Conservation (phyloP, 2,113 vertebrate species). For the Eretmochelys imbricata region DNA sequence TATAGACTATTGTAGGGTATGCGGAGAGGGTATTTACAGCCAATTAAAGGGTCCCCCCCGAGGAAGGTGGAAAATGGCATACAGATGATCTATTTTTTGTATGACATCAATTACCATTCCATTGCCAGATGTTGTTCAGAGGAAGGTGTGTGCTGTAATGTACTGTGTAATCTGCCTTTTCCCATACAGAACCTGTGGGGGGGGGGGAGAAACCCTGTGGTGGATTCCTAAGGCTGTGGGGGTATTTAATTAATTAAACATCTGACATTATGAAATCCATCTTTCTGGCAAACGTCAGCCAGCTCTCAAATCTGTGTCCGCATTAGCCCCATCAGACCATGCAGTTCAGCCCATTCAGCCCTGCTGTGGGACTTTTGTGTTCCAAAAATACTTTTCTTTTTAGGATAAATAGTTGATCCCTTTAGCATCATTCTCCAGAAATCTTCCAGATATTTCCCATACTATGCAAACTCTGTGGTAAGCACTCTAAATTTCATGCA, state of each 20-base stretch:
- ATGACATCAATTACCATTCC: conserved; percentile 35
- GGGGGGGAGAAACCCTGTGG: not conserved
- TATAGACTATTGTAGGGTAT: conserved; percentile 8
- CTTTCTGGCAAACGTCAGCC: conserved; percentile 7
- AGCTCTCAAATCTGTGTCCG: not conserved
- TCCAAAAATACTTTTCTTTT: not conserved
- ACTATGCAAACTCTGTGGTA: not conserved
- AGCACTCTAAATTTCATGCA: conserved; percentile 41
- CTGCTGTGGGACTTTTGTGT: not conserved
- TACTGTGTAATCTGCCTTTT: not conserved
- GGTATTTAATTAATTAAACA: conserved; percentile 23
- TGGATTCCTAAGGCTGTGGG: not conserved
- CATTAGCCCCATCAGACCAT: not conserved
- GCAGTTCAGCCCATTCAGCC: not conserved
- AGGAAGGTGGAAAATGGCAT: conserved; percentile 52
- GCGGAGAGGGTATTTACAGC: conserved; percentile 40
- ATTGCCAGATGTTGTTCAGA: conserved; percentile 45
- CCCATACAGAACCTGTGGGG: not conserved
- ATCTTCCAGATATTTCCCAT: conserved; percentile 32
- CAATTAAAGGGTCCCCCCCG: conserved; percentile 66
- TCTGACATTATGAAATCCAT: conserved; percentile 3
- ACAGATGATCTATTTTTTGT: conserved; percentile 54
- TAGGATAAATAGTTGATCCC: not conserved
- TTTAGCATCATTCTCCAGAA: conserved; percentile 45
- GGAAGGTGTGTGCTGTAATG: not conserved